These are phyloP conservation scores for Oxytorus armatus DNA, from an alignment of 2,888 invertebrate genomes.

Conservation along the genomic window DNA sequence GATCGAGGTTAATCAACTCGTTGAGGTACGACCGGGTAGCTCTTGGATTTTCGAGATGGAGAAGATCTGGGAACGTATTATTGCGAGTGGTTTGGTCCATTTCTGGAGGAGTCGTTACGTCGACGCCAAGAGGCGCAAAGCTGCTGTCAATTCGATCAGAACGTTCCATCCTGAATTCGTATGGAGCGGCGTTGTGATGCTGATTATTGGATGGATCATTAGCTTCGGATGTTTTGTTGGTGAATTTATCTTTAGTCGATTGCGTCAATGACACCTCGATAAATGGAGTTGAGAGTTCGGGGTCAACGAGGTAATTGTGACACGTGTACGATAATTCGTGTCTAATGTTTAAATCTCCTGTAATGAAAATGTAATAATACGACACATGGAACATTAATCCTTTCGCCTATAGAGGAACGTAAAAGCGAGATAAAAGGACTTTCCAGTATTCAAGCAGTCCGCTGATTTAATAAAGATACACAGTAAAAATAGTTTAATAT, in stretches of 20 bases:
- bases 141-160: constrained; percentile 28
- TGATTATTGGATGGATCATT: constrained; percentile 23
- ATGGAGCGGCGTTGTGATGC: constrained; percentile 23
- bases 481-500: neutral
- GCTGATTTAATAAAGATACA: neutral
- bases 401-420: too few species aligned
- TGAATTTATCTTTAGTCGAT: constrained; percentile 18
- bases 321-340: neutral
- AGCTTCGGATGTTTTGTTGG: constrained; percentile 16
- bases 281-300: neutral
- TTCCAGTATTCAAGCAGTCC: neutral
- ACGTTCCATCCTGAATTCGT: constrained; percentile 34
- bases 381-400: neutral
- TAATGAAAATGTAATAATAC: neutral
- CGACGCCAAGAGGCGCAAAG: constrained; percentile 28
- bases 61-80: constrained; percentile 39
- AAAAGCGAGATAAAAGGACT: neutral
- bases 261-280: neutral
- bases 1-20: constrained; percentile 30
- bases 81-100: constrained; percentile 36
- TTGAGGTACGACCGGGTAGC: constrained; percentile 31
- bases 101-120: constrained; percentile 36
- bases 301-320: neutral
- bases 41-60: constrained; percentile 45
- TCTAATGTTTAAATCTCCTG: neutral